These are phyloP conservation scores for Mizuhopecten yessoensis DNA, from an alignment of 1,140 invertebrate genomes.

Conservation along the genomic window DNA sequence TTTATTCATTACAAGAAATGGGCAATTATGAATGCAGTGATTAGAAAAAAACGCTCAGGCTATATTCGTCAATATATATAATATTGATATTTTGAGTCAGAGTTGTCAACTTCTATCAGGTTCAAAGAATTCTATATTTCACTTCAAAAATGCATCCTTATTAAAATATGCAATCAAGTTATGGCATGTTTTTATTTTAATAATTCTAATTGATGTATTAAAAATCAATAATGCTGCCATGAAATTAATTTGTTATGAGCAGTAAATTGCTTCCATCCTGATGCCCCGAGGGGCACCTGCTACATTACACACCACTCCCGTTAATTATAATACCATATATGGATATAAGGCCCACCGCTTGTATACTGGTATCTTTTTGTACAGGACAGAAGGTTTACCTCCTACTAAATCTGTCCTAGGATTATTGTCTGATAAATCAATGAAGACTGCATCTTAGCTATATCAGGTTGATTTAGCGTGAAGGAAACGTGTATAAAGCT, in stretches of 20 bases:
- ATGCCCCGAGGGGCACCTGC: not conserved
- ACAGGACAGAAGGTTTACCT: not conserved
- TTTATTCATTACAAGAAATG: too few relatives aligned
- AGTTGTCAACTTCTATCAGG: too few relatives aligned
- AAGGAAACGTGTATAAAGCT: not conserved
- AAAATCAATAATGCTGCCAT: not conserved
- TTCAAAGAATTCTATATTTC: too few relatives aligned
- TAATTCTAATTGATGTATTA: not conserved
- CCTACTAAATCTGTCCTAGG: not conserved
- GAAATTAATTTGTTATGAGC: not conserved
- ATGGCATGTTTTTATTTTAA: too few relatives aligned
- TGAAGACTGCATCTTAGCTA: not conserved
- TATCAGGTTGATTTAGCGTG: not conserved
- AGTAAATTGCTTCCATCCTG: not conserved
- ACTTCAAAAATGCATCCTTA: too few relatives aligned
- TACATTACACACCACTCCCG: not conserved
- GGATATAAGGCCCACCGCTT: not conserved
- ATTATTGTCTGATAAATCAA: not conserved
- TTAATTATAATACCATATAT: conserved; percentile 8
- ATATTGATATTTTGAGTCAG: too few relatives aligned
- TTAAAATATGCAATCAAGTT: too few relatives aligned
- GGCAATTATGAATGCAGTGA: too few relatives aligned
- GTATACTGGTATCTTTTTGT: not conserved
- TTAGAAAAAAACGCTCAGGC: too few relatives aligned
- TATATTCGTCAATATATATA: too few relatives aligned